Evolutionary conservation across 2,797 vertebrate genomes (phyloP), one percentile per base, ranked within the genome.

Genomic region (Sebastiscus tertius): DNA sequence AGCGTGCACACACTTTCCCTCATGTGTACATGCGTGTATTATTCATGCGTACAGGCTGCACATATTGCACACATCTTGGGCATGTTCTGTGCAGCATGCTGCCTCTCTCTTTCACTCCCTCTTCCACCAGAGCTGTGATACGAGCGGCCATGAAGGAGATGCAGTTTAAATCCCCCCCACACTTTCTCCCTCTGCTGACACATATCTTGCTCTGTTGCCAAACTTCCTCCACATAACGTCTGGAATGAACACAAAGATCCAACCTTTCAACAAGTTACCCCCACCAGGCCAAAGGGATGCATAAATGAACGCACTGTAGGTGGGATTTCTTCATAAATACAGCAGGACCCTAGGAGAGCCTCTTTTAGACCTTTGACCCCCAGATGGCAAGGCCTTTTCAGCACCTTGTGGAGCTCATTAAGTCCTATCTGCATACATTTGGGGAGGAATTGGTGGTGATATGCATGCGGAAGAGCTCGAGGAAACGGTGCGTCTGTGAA

Each of bases 331-430:
- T 80, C 79, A 84, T 67, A 86, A 88, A 84, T 84, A 80, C 2
- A 49, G 68, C 58, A 39, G n/a, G 26, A 75, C 71, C 74, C 77
- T 18, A 49, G 16, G 39, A 78, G 80, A 80, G 61, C n/a, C 75
- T 60, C 72, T 74, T 85, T 79, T 54, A 60, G 72, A 90, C 88
- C 87, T 78, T 74, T 90, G 86, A 91, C 84, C 86, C 61, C 60
- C 29, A 72, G 52, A 80, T 84, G 77, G 78, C 74, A 81, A 87
- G 80, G 68, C 56, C 65, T 79, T 92, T 90, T 92, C 87, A 92
- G 73, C 91, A 90, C 89, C 84, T 91, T 69, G 55, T 85, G 75
- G 55, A 78, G 79, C 75, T 85, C 85, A 87, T 85, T 86, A 88
- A 86, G 75, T 72, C 64, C 66, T 73, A 89, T 87, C 83, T 88